Conservation (phyloP, 1,140 invertebrate species). For the Bombus waltoni region DNA sequence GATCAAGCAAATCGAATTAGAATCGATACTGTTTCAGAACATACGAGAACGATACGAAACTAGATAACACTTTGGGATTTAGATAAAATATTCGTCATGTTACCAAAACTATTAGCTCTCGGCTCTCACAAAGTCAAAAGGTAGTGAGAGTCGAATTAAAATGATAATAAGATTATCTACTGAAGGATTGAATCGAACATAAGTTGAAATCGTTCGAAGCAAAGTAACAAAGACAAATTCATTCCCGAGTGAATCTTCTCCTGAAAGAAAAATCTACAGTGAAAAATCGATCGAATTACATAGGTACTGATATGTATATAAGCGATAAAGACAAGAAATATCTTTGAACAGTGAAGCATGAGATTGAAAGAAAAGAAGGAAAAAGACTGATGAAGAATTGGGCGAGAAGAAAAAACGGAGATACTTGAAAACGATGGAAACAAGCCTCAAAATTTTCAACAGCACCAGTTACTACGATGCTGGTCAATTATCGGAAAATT, state of each 20-base stretch:
- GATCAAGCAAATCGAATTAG: slow-evolving; percentile 11
- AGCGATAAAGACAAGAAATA: not conserved
- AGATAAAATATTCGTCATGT: slow-evolving; percentile 20
- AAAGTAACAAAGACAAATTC: not conserved
- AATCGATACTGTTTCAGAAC: not conserved
- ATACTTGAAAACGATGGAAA: slow-evolving; percentile 61
- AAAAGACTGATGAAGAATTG: slow-evolving; percentile 23
- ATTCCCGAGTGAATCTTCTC: not conserved
- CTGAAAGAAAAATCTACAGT: too few species aligned
- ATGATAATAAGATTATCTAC: not conserved
- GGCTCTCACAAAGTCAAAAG: slow-evolving; percentile 37
- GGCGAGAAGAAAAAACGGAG: not conserved
- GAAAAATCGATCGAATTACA: not conserved
- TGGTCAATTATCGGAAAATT: slow-evolving; percentile 51
- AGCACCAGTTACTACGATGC: slow-evolving; percentile 34
- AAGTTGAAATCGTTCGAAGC: not conserved
- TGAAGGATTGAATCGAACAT: not conserved
- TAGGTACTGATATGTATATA: not conserved
- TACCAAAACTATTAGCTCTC: not conserved
- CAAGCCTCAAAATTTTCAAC: slow-evolving; percentile 34
- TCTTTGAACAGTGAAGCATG: slow-evolving; percentile 23
- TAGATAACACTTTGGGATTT: not conserved
- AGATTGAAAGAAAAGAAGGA: slow-evolving; percentile 38
- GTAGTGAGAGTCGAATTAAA: slow-evolving; percentile 36
- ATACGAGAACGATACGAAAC: not conserved